Evolutionary conservation across 2,888 invertebrate genomes (phyloP), one percentile per base, ranked within the genome.

Genomic region (Clanis bilineata): DNA sequence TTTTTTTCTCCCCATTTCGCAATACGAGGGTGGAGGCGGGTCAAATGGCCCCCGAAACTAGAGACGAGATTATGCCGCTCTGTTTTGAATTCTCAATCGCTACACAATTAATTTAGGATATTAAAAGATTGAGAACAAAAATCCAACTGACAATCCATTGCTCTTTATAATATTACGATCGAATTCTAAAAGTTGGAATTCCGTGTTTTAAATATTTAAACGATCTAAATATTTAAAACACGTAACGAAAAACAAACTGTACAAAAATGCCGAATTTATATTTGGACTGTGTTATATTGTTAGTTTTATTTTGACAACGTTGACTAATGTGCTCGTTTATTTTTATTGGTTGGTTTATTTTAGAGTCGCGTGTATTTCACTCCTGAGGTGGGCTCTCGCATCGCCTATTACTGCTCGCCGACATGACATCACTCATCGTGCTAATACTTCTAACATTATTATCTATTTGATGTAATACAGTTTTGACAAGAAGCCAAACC

Each of bases 251-350:
- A 63, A 67, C 69, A 71, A 67, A 71, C 70, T 71, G 67, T 67
- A 65, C 72, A 73, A 67, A 69, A 70, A 58, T 62, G 65, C 66
- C 39, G 44, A 18, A 18, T 41, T 41, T 59, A 69, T 72, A 70
- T 73, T 76, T 76, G 73, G 67, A 64, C 67, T 65, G 74, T 79
- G 82, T 85, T 84, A 86, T 82, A 83, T 83, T 83, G 77, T 73
- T 77, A 77, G 80, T 84, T 85, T 84, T 90, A 88, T 90, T 91
- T 88, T 90, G 90, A 90, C 91, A 89, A 74, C 79, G 86, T 84
- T 90, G 90, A 91, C 85, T 88, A 90, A 90, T 90, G 87, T 81
- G 80, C 77, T 81, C 88, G 87, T 90, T 91, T 91, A 91, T 89
- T 89, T 90, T 90, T 88, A 89, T 88, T 83, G 60, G 82, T 82